Base-by-base conservation (phyloP, 1,140 invertebrate species). In the Chlorops oryzae region DNA sequence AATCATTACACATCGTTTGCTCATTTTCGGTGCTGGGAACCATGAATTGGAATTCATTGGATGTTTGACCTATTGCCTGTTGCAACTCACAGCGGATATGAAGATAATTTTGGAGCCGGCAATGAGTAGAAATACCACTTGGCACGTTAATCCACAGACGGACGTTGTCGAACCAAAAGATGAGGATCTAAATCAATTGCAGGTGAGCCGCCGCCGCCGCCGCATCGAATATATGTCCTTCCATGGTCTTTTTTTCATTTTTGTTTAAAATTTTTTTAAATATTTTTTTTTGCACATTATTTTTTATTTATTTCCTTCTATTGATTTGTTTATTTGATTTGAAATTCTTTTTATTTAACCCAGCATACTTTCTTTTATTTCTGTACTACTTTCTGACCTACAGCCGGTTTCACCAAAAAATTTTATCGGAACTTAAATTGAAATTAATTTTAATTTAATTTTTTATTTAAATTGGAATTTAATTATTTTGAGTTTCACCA, bases 41-140 rank as follows among this genome's bases (percentile, higher is more conserved):
- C 91, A 92, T 64, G 93, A 97, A 67, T 73, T 90, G 27, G 93
- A 97, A 65, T 98, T 97, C 67, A 88, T 98, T 50, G 92, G 91
- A 2, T 96, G 95, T 68, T 75, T 99, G 4, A 93, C 90, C 10
- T 96, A 95, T 70, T 96, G 95, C 71, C 75, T 98, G n/a, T 75
- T 98, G 9, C 92, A 96, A 74, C 70, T 98, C 3, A 96, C 90
- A 21, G 85, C 90, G 2, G 90, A 93, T 60, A 87, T 92, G 77
- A 90, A 88, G 65, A 89, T 91, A 35, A 84, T 86, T 64, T 71
- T 90, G 2, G 88, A 92, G 55, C 81, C 81, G 12, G 83, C 85
- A 65, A 67, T 58, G 5, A 69, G 57, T 32, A 46, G 67, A 3
- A 82, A 83, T 46, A 93, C 90, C 4, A 89, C 84, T 0, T 95